Evolutionary conservation across 2,888 invertebrate species (phyloP).

Genomic region (Chalcis sispes): DNA sequence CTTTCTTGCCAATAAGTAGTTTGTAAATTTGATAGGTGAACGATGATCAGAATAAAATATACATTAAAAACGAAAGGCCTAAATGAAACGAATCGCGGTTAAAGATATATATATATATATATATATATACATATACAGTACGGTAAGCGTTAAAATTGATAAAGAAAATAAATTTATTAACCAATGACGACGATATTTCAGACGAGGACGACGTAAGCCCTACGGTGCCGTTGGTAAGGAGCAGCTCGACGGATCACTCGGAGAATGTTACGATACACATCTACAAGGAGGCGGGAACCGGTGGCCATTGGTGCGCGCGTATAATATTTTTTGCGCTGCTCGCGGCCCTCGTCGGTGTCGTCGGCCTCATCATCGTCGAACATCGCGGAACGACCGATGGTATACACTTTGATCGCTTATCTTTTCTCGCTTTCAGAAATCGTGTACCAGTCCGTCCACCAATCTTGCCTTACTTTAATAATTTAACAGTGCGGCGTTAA

Average conservation of each 20-base stretch:
- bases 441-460: too few species aligned
- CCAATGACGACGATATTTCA: conserved; percentile 59
- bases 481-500: too few species aligned
- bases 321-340: conserved; percentile 87
- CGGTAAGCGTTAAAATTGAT: too few species aligned
- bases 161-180: background rate
- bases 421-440: too few species aligned
- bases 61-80: too few species aligned
- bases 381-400: conserved; percentile 87
- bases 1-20: too few species aligned
- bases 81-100: too few species aligned
- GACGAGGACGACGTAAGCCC: conserved; percentile 66
- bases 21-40: too few species aligned
- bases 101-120: too few species aligned
- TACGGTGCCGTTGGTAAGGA: background rate
- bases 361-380: conserved; percentile 88
- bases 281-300: conserved; percentile 85
- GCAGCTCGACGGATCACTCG: background rate
- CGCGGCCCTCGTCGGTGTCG: conserved; percentile 83
- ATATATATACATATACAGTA: background rate
- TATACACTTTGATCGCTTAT: conserved; percentile 75
- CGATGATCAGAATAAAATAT: too few species aligned
- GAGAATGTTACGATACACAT: conserved; percentile 87
- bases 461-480: too few species aligned
- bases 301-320: conserved; percentile 91